Percentiles rank a stretch among this genome's conserved stretches.
Conservation (phyloP, 2,113 vertebrate species). For the Ovis canadensis region DNA sequence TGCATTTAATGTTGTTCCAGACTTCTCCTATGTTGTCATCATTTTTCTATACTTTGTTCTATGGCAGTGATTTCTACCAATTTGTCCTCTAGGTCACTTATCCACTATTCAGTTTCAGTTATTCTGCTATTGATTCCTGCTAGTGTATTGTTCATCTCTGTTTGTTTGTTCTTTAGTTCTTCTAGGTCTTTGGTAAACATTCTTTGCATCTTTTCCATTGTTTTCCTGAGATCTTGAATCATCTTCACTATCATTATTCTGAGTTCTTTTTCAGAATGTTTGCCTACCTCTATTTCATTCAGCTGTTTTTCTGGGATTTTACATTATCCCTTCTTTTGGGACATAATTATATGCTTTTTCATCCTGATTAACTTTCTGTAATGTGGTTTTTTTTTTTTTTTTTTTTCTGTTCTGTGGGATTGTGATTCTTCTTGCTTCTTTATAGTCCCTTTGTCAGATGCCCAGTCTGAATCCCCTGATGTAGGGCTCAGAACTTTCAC, state of each 20-base stretch:
- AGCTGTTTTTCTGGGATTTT: not conserved
- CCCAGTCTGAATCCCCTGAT: not conserved
- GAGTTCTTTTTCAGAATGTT: not conserved
- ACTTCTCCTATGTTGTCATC: not conserved
- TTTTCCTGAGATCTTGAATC: not conserved
- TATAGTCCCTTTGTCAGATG: not conserved
- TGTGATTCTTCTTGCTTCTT: not conserved
- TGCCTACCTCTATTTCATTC: not conserved
- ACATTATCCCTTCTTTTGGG: not conserved
- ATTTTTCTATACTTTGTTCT: not conserved
- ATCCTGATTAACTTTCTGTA: not conserved
- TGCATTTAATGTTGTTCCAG: not conserved
- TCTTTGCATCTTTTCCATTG: not conserved
- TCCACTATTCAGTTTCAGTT: not conserved
- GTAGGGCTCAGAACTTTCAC: not conserved
- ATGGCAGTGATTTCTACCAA: not conserved
- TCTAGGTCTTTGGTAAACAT: not conserved
- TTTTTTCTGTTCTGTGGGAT: not conserved
- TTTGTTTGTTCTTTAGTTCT: not conserved
- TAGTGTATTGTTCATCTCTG: not conserved
- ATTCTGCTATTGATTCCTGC: not conserved
- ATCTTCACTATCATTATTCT: not conserved
- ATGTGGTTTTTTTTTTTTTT: not conserved
- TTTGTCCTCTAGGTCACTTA: not conserved
- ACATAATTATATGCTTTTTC: not conserved